Percentiles rank a stretch among this genome's conserved stretches.
These are phyloP conservation scores for Micromys minutus DNA, from an alignment of 2,113 vertebrate genomes.

Conservation along the genomic window DNA sequence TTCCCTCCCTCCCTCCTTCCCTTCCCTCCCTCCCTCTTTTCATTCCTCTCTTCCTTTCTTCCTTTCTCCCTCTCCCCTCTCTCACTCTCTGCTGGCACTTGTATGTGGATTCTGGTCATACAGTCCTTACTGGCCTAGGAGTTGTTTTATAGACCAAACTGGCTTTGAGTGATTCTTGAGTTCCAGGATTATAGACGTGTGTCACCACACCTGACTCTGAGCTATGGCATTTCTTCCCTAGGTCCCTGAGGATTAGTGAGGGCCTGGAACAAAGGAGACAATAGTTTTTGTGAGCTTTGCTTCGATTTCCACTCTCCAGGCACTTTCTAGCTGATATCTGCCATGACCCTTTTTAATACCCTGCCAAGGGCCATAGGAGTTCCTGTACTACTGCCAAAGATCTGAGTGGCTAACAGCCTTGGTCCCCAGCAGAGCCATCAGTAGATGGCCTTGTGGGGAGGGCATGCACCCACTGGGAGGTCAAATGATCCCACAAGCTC, in stretches of 20 bases:
- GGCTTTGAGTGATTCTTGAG: background rate
- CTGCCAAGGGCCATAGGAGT: background rate
- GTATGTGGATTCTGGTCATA: background rate
- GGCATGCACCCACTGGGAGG: background rate
- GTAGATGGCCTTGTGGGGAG: background rate
- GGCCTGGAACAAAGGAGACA: background rate
- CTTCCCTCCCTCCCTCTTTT: too few relatives aligned
- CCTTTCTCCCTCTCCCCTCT: background rate
- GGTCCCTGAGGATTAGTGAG: background rate
- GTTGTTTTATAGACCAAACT: background rate
- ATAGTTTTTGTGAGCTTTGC: background rate
- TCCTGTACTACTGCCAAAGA: background rate
- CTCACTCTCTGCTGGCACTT: background rate
- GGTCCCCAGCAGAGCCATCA: background rate
- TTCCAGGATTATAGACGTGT: background rate
- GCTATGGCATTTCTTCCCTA: background rate
- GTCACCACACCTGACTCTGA: background rate
- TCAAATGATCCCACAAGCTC: slow-evolving; percentile 71
- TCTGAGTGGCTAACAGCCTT: background rate
- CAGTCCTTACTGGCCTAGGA: background rate
- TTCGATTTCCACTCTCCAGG: background rate
- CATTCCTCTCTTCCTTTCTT: too few relatives aligned
- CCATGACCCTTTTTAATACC: background rate
- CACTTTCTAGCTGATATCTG: background rate
- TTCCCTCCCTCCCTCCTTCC: rapidly evolving